phyloP scores from a whole-genome alignment of 2,113 vertebrate genomes.

The Pelusios castaneus region DNA sequence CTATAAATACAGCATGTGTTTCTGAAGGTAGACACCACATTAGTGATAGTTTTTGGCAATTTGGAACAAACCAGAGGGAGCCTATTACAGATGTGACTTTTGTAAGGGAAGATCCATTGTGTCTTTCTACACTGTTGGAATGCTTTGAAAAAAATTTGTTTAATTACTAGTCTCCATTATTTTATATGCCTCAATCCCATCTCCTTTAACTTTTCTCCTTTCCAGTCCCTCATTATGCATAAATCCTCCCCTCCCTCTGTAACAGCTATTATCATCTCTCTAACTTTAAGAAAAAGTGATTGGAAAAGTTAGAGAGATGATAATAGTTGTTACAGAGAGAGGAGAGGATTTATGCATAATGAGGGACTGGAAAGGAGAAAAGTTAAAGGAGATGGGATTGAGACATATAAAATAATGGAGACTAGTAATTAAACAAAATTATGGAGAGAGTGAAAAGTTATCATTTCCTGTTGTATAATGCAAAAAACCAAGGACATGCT shows the following conservation, averaged over 20 bases:
- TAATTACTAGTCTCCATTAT: conserved; percentile 4
- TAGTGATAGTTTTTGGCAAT: background rate
- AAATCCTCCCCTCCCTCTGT: conserved; percentile 24
- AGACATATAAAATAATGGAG: conserved; percentile 2
- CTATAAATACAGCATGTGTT: background rate
- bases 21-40: background rate
- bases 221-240: background rate
- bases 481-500: background rate
- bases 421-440: conserved; percentile 22
- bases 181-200: conserved; percentile 4
- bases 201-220: conserved; percentile 21
- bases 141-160: background rate
- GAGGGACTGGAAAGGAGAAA: conserved; percentile 17
- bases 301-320: background rate
- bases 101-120: background rate
- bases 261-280: background rate
- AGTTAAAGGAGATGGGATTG: conserved; percentile 19
- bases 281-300: conserved; percentile 4
- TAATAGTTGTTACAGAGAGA: conserved; percentile 1
- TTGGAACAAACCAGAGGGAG: background rate
- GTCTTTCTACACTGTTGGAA: background rate
- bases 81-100: background rate
- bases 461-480: conserved; percentile 22
- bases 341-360: background rate
- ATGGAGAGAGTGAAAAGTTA: conserved; percentile 3